Base-by-base conservation (phyloP, 2,113 vertebrate genomes). In the Columbina picui region DNA sequence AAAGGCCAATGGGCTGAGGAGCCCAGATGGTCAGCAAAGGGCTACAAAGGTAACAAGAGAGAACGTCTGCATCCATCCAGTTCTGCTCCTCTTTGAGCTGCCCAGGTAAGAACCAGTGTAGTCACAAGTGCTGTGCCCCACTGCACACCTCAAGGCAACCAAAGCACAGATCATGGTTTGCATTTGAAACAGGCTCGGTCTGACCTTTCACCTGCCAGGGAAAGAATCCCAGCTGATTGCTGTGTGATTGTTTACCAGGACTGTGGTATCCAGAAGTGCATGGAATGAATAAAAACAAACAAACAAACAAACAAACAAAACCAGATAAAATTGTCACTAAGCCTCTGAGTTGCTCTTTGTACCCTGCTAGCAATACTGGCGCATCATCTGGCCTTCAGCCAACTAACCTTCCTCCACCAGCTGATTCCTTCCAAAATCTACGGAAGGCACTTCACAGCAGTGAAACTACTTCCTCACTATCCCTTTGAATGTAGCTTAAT, bases 211-310 rank as follows among this genome's bases (percentile, higher is more conserved):
- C 22, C 55, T 74, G 49, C 47, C 43, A 22, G 34, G 32, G 32
- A 50, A 89, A 91, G 39, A 87, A 93, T 68, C 45, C 26, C 52
- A 32, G 55, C 45, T 77, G 71, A 73, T 69, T 61, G 74, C 45
- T 8, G 0, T 14, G 21, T 36, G 63, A 18, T 59, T 83, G n/a
- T 86, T 77, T 52, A 81, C 55, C 47, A 39, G 68, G 29, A 39
- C 19, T 1, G 0, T 13, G 18, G 30, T 18, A 27, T 41, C 55
- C 45, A 41, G 26, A 65, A 73, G 26, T 0, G 0, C 25, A 32
- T 34, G 52, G 0, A 0, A 39, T 9, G 47, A 80, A 65, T 12
- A 1, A 3, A 9, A n/a, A n/a, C n/a, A n/a, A n/a, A n/a, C n/a
- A n/a, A n/a, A n/a, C n/a, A n/a, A n/a, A n/a, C n/a, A n/a, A n/a